Conservation (phyloP, 2,888 invertebrate species). For the Drosophila buzzatii region DNA sequence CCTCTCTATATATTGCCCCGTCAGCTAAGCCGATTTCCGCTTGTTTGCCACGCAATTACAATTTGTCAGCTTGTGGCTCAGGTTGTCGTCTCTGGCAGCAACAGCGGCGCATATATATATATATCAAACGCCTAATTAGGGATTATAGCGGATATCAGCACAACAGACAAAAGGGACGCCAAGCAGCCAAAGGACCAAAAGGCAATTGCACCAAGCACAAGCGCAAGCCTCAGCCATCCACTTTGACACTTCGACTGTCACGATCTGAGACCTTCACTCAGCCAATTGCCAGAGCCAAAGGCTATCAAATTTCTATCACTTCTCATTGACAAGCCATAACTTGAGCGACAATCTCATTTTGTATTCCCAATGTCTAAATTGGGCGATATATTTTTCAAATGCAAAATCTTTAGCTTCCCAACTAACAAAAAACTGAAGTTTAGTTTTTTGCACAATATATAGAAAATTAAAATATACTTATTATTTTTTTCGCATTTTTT, state of each 20-base stretch:
- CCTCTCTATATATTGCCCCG: conserved; percentile 1
- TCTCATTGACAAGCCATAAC: conserved; percentile 32
- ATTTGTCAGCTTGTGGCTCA: conserved; percentile 73
- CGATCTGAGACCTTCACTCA: conserved; percentile 36
- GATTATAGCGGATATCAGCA: conserved; percentile 58
- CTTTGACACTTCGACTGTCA: conserved; percentile 54
- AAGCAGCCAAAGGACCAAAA: conserved; percentile 25
- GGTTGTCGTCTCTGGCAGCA: conserved; percentile 33
- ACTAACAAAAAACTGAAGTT: not conserved
- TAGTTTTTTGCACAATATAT: not conserved
- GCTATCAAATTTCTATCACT: conserved; percentile 13
- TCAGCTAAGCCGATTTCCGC: conserved; percentile 77
- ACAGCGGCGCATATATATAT: conserved; percentile 31
- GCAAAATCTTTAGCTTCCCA: not conserved
- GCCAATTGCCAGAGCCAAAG: conserved; percentile 41
- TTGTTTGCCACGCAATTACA: conserved; percentile 80
- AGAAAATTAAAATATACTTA: too few relatives aligned
- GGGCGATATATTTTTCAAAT: not conserved
- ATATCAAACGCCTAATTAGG: conserved; percentile 75
- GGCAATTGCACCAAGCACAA: not conserved
- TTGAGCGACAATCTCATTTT: conserved; percentile 11
- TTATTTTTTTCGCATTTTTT: too few relatives aligned
- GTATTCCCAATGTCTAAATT: not conserved
- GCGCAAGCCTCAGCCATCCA: not conserved
- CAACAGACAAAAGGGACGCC: conserved; percentile 21